Base-by-base conservation (phyloP, 2,797 vertebrate species). In the Microchirus variegatus region DNA sequence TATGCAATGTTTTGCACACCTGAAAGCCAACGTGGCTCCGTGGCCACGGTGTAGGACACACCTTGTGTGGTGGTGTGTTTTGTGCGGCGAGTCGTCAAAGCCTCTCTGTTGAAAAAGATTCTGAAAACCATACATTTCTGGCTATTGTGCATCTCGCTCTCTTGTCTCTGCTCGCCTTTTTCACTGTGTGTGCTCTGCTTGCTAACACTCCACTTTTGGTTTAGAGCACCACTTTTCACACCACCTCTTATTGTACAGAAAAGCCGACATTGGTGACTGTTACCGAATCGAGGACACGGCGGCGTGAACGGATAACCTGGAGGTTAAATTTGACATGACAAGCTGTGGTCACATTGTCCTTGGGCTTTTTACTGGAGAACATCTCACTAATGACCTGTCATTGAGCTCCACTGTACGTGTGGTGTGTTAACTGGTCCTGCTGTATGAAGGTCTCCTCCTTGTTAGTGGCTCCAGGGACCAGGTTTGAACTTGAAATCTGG, bases 181-280 rank as follows among this genome's bases (percentile, higher is more conserved):
- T 60, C 10, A 5, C 31, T 31, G 31, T 59, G 51, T 82, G 82
- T 83, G 78, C 46, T 9, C 49, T 14, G 85, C 87, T 81, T 85
- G 31, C 74, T 67, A 84, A 89, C 64, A 50, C 67, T 46, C 50
- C 46, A 52, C 58, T 80, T 17, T 9, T 37, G 68, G 40, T 67
- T 70, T 57, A 45, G 56, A 19, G 42, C 19, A 22, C 19, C 19
- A 22, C 19, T 22, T 22, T 22, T 22, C 22, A 89, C 64, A 52
- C 50, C 44, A 52, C 58, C 78, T 17, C 7, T 31, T 31, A 31
- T 31, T 31, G 7, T 31, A 31, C 31, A 31, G 31, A 31, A 8
- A 8, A 31, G n/a, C 4, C 0, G 31, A 4, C 31, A 31, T 5
- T 5, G 31, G 31, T 31, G 31, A 31, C 31, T 8, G 31, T 31